Percentiles rank a stretch among this genome's conserved stretches.
Conservation (phyloP, 2,113 vertebrate genomes). For the Tragelaphus buxtoni region DNA sequence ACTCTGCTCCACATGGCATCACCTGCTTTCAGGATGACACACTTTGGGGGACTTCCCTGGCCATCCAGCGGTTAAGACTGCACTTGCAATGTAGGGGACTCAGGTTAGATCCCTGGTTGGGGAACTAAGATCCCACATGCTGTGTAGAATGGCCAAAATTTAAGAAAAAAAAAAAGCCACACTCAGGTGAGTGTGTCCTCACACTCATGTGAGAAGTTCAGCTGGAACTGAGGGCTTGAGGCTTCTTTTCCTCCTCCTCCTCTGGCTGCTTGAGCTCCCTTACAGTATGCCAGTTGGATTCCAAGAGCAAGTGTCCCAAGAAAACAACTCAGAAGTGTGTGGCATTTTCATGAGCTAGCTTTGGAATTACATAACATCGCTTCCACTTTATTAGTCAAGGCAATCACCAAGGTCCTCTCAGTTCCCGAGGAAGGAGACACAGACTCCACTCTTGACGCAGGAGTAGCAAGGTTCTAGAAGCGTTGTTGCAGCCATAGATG, state of each 20-base stretch:
- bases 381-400: background rate
- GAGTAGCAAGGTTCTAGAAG: background rate
- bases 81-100: background rate
- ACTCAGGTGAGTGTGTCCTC: too few species aligned
- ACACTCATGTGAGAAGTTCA: background rate
- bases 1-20: fast-evolving
- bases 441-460: background rate
- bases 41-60: background rate
- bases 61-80: background rate
- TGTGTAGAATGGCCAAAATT: background rate
- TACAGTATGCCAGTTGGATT: background rate
- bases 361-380: background rate
- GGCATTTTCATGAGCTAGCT: background rate
- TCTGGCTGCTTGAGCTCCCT: background rate
- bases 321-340: background rate
- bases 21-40: too few species aligned
- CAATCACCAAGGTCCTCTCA: background rate
- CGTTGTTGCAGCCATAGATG: background rate
- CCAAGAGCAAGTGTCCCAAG: background rate
- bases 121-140: background rate
- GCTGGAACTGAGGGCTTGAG: background rate
- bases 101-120: background rate
- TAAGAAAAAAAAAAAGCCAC: background rate
- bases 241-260: background rate
- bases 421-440: background rate